Evolutionary conservation across 2,113 vertebrate species (phyloP).

Genomic region (Ceyx margarethae): DNA sequence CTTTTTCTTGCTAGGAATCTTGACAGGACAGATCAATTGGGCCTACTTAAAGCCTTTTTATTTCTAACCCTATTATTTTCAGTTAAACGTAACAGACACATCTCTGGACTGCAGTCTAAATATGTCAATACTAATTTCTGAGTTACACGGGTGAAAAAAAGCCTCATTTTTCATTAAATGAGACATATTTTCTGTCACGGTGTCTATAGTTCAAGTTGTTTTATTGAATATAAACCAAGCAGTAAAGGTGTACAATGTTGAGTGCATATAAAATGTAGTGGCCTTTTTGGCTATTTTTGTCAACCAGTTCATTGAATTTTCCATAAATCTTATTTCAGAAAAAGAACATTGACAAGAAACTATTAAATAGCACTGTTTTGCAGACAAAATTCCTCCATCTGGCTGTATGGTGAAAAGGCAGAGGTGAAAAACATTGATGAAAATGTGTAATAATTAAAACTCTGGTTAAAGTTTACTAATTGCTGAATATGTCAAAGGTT

Average conservation of each 20-base stretch:
- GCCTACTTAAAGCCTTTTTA: slow-evolving; percentile 3
- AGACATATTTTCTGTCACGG: not conserved
- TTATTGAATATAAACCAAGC: not conserved
- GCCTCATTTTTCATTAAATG: not conserved
- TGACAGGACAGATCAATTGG: not conserved
- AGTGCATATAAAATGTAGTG: not conserved
- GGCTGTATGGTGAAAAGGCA: not conserved
- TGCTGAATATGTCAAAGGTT: not conserved
- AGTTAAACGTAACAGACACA: not conserved
- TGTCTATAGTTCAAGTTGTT: not conserved
- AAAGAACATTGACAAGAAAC: not conserved
- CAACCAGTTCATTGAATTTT: not conserved
- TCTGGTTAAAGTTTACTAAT: not conserved
- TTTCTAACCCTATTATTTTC: slow-evolving; percentile 13
- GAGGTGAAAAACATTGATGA: not conserved
- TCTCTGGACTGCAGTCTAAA: not conserved
- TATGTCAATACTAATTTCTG: not conserved
- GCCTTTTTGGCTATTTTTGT: not conserved
- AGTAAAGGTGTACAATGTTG: not conserved
- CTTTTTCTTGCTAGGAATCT: not conserved
- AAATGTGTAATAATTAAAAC: not conserved
- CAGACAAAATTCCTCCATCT: not conserved
- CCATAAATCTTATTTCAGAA: not conserved
- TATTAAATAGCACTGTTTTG: not conserved
- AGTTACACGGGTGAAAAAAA: not conserved